phyloP scores from a whole-genome alignment of 2,113 vertebrate genomes.

The Otus sunia region DNA sequence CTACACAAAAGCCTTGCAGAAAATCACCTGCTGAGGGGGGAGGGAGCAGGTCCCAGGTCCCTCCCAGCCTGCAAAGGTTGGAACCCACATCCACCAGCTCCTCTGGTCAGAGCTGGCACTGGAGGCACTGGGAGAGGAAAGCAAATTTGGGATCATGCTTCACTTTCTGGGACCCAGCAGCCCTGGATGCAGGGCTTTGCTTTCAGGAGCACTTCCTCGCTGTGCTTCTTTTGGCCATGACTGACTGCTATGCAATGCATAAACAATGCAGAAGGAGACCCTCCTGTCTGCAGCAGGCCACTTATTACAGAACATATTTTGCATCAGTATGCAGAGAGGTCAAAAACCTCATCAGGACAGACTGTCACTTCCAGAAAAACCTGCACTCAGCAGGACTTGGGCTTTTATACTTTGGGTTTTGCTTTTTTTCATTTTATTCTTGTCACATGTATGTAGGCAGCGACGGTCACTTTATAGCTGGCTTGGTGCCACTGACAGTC shows the following conservation, averaged over 20 bases:
- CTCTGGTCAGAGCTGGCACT: background rate
- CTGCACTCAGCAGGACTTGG: background rate
- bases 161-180: background rate
- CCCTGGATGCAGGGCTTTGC: background rate
- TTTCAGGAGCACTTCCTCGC: background rate
- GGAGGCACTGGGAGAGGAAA: background rate
- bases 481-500: background rate
- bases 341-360: background rate
- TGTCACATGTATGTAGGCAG: background rate
- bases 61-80: background rate
- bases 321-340: background rate
- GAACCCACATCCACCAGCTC: background rate
- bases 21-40: background rate
- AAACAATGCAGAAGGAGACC: background rate
- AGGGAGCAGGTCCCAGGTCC: background rate
- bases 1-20: background rate
- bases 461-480: background rate
- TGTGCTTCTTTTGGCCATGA: background rate
- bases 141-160: background rate
- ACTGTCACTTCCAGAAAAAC: background rate
- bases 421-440: background rate
- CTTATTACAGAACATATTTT: background rate
- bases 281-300: background rate
- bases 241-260: background rate
- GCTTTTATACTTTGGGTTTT: background rate